These are phyloP conservation scores for Drosophila longiperda DNA, from an alignment of 2,888 invertebrate species.

Conservation along the genomic window DNA sequence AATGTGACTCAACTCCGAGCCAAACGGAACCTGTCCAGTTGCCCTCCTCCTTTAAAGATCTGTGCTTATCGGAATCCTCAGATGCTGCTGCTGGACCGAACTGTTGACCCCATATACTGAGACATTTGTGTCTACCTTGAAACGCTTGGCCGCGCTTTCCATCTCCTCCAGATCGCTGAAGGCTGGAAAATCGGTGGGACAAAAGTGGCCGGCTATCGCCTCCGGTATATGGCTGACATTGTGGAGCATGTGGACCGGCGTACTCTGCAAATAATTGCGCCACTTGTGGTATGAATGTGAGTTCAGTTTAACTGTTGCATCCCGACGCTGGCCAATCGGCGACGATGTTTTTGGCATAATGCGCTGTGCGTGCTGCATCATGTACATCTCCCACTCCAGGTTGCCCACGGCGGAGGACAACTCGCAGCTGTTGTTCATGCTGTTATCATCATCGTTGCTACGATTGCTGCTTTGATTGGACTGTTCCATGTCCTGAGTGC, in stretches of 20 bases:
- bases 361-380: conserved; percentile 76
- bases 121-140: conserved; percentile 59
- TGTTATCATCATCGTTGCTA: background rate
- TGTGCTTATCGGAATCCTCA: conserved; percentile 62
- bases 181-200: conserved; percentile 76
- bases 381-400: conserved; percentile 84
- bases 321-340: conserved; percentile 69
- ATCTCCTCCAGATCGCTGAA: conserved; percentile 76
- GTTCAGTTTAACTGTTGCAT: conserved; percentile 29
- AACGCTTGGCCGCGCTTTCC: conserved; percentile 77
- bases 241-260: conserved; percentile 76
- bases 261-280: conserved; percentile 74
- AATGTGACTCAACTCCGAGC: conserved; percentile 40
- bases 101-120: background rate
- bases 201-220: conserved; percentile 82
- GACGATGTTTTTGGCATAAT: conserved; percentile 83
- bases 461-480: conserved; percentile 2
- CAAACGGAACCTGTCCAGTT: conserved; percentile 50
- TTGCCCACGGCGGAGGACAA: conserved; percentile 50
- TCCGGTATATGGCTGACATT: conserved; percentile 80
- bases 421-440: background rate
- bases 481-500: conserved; percentile 60
- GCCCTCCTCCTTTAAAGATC: conserved; percentile 48
- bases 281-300: conserved; percentile 75
- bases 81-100: conserved; percentile 21